A percentile compares a stretch with the other conserved stretches of the same genome.
phyloP scores from a whole-genome alignment of 2,113 vertebrate genomes.

The Felis catus region DNA sequence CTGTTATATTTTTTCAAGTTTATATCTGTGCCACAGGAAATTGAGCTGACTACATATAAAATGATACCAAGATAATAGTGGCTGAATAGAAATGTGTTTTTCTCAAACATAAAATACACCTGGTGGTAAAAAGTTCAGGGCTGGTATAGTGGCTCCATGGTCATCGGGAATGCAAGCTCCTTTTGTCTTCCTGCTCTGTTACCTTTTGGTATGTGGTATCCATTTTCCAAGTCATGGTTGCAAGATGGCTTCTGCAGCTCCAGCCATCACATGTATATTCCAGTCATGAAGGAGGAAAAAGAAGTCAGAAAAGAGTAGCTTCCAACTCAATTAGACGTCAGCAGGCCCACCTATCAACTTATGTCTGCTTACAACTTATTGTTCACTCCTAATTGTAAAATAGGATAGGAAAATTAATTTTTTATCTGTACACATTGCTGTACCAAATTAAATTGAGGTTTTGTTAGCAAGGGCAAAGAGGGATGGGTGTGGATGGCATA shows the following conservation, averaged over 20 bases:
- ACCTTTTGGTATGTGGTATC: neutral
- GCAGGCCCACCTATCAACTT: neutral
- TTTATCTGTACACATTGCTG: neutral
- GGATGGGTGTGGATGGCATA: neutral
- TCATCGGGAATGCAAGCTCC: neutral
- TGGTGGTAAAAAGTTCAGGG: neutral
- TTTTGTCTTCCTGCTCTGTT: neutral
- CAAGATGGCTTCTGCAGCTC: neutral
- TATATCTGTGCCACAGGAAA: neutral
- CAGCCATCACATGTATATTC: neutral
- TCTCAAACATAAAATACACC: neutral
- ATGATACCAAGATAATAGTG: neutral
- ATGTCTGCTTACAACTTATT: neutral
- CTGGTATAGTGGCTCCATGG: neutral
- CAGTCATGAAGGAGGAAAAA: neutral
- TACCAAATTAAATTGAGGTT: neutral
- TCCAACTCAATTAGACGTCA: neutral
- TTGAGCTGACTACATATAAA: conserved; percentile 23
- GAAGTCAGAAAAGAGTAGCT: neutral
- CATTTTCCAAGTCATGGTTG: neutral
- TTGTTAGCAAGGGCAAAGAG: neutral
- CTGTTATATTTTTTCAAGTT: neutral
- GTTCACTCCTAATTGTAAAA: neutral
- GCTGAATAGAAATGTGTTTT: neutral
- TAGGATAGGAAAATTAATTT: neutral